phyloP scores from a whole-genome alignment of 1,140 invertebrate species.

The Leptinotarsa undecemlineata region DNA sequence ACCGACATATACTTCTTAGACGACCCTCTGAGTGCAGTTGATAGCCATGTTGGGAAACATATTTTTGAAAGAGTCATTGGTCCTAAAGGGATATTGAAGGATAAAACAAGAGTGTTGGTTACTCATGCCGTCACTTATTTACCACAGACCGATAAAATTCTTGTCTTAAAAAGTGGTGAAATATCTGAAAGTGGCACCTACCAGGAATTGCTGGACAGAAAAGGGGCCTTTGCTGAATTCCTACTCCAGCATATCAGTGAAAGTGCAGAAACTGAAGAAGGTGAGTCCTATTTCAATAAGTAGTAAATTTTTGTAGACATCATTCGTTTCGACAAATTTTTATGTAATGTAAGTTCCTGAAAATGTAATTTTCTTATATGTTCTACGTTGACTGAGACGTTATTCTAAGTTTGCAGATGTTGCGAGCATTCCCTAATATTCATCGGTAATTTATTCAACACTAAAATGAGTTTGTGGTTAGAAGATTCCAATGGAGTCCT shows the following conservation, averaged over 20 bases:
- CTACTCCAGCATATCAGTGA: constrained; percentile 80
- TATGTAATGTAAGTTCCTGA: no score
- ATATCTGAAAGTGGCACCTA: constrained; percentile 85
- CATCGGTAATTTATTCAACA: no score
- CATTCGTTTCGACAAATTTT: background rate
- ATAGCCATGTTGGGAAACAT: constrained; percentile 93
- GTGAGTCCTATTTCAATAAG: constrained; percentile 35
- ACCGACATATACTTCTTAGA: constrained; percentile 91
- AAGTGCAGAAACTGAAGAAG: constrained; percentile 59
- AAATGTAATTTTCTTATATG: background rate
- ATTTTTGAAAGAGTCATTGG: constrained; percentile 89
- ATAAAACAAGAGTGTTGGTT: constrained; percentile 83
- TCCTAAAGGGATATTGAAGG: constrained; percentile 75
- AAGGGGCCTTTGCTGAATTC: constrained; percentile 82
- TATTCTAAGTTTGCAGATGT: no score
- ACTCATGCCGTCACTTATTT: constrained; percentile 90
- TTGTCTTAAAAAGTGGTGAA: constrained; percentile 82
- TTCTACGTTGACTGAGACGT: background rate
- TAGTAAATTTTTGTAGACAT: background rate
- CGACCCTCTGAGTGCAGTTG: constrained; percentile 94
- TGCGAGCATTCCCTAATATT: no score
- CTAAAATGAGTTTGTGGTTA: no score
- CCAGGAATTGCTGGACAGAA: constrained; percentile 77
- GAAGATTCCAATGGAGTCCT: no score
- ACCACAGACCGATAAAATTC: constrained; percentile 83